A percentile compares a stretch with the other conserved stretches of the same genome.
These are phyloP conservation scores for Ectemnius continuus DNA, from an alignment of 2,888 invertebrate species.

Conservation along the genomic window DNA sequence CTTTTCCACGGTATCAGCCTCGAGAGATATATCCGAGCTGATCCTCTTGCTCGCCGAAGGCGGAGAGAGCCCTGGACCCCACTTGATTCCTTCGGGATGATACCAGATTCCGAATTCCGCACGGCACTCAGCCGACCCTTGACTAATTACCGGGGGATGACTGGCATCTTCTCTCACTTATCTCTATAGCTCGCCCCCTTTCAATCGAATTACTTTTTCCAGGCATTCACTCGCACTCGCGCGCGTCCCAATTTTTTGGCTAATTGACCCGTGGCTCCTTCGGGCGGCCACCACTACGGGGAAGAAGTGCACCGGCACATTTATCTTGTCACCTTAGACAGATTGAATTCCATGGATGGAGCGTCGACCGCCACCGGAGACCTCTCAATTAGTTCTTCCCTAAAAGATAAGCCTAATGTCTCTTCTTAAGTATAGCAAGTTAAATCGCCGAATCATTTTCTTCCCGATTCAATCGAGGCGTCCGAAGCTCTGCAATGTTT, in stretches of 20 bases:
- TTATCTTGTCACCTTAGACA: conserved; percentile 61
- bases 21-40: conserved; percentile 51
- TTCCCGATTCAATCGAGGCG: no score
- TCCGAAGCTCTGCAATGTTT: no score
- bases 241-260: conserved; percentile 71
- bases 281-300: conserved; percentile 38
- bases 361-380: conserved; percentile 34
- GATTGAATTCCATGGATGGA: conserved; percentile 69
- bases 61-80: conserved; percentile 27
- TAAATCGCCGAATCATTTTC: conserved; percentile 20
- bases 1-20: conserved; percentile 64
- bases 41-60: conserved; percentile 48
- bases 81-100: conserved; percentile 46
- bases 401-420: conserved; percentile 14
- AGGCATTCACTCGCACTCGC: conserved; percentile 62
- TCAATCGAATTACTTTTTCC: conserved; percentile 77
- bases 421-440: conserved; percentile 23
- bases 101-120: conserved; percentile 63
- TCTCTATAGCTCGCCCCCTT: conserved; percentile 69
- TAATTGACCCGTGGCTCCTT: conserved; percentile 66
- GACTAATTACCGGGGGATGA: conserved; percentile 77
- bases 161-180: conserved; percentile 76
- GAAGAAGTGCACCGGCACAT: conserved; percentile 66
- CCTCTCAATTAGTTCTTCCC: conserved; percentile 8
- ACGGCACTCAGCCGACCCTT: conserved; percentile 71